These are phyloP conservation scores for Graptemys geographica DNA, from an alignment of 2,797 vertebrate genomes.

Conservation along the genomic window DNA sequence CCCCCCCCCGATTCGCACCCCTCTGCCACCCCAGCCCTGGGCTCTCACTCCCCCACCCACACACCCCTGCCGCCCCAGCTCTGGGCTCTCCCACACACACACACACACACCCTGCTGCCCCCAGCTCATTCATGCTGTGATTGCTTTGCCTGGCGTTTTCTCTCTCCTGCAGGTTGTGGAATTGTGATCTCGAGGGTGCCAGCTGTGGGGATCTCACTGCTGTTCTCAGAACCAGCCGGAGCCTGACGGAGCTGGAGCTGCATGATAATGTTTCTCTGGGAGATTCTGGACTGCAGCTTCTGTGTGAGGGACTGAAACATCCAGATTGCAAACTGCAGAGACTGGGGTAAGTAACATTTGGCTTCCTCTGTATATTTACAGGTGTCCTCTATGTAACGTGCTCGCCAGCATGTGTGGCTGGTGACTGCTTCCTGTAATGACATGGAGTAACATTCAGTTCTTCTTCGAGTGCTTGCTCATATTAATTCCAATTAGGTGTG, in stretches of 20 bases:
- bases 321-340: constrained; percentile 47
- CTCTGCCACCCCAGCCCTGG: no score
- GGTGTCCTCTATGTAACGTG: not conserved
- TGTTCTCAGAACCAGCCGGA: constrained; percentile 29
- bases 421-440: not conserved
- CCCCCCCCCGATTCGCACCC: fast-evolving
- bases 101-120: no score
- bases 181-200: constrained; percentile 18
- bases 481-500: no score
- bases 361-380: not conserved
- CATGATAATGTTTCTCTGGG: constrained; percentile 26
- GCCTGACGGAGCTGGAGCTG: constrained; percentile 41
- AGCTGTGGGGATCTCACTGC: constrained; percentile 11
- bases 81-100: no score
- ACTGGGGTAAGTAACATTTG: constrained; percentile 44
- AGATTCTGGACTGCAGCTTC: constrained; percentile 38
- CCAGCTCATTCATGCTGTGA: not conserved
- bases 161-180: constrained; percentile 3
- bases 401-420: not conserved
- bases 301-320: constrained; percentile 51
- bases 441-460: not conserved
- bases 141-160: not conserved
- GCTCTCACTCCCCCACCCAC: no score
- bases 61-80: no score
- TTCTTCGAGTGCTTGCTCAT: no score